phyloP scores from a whole-genome alignment of 2,888 invertebrate genomes.

The Drosophila falleni region DNA sequence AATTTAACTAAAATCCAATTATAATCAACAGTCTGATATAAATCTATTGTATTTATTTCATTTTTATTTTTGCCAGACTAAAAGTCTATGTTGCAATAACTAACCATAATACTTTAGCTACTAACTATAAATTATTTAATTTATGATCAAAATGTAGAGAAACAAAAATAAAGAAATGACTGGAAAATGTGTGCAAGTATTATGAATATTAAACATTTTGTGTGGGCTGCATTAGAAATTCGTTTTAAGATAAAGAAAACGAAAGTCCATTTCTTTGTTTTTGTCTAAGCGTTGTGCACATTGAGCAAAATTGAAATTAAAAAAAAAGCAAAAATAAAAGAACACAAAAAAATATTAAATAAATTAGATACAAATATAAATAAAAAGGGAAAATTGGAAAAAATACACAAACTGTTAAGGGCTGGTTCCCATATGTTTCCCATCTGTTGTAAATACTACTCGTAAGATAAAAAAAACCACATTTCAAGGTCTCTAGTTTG shows the following conservation, averaged over 20 bases:
- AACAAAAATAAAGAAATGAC: slow-evolving; percentile 21
- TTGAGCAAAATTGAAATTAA: slow-evolving; percentile 36
- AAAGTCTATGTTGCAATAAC: slow-evolving; percentile 11
- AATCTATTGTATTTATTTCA: background rate
- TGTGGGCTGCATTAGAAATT: slow-evolving; percentile 57
- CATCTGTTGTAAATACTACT: background rate
- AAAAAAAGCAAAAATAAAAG: slow-evolving; percentile 40
- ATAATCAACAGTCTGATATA: slow-evolving; percentile 2
- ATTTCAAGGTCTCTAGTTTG: slow-evolving; percentile 75
- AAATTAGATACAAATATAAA: slow-evolving; percentile 29
- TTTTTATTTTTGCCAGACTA: slow-evolving; percentile 3
- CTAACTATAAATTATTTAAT: slow-evolving; percentile 12
- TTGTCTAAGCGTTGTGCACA: slow-evolving; percentile 48
- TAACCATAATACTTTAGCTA: slow-evolving; percentile 32
- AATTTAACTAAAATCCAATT: slow-evolving; percentile 5
- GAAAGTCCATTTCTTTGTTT: slow-evolving; percentile 74
- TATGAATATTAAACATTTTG: slow-evolving; percentile 15
- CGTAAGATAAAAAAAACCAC: slow-evolving; percentile 1
- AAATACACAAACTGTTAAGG: slow-evolving; percentile 9
- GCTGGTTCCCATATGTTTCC: background rate
- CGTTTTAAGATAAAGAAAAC: slow-evolving; percentile 69
- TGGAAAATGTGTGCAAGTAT: slow-evolving; percentile 20
- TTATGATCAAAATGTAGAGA: background rate
- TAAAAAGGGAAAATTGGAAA: background rate
- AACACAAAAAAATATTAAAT: slow-evolving; percentile 37